Base-by-base conservation (phyloP, 2,113 vertebrate species). In the Gnathonemus echidnorhynchus region DNA sequence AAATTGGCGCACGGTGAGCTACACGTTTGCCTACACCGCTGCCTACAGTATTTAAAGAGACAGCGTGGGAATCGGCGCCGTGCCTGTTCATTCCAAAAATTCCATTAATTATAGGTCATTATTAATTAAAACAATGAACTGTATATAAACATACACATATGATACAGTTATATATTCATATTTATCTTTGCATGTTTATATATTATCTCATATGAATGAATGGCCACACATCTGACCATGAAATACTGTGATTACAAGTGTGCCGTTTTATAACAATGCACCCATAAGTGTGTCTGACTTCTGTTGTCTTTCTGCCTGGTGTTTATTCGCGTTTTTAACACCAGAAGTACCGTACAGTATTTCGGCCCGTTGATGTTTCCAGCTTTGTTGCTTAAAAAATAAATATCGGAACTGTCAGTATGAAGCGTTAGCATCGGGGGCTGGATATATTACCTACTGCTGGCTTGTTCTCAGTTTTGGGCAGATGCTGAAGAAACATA, bases 1-100 rank as follows among this genome's bases (percentile, higher is more conserved):
- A 66, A 88, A 35, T 8, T 2, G 49, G 86, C 46, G 6, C 86
- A 87, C 86, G 9, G 86, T 42, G 19, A 17, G 87, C 87, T 45
- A 62, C 87, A 88, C 46, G 50, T 88, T 88, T 58, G 87, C 87
- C 53, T n/a, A 62, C 53, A 62, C 39, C 53, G 87, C 87, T 88
- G 87, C 87, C 87, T 62, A 88, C 87, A 45, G 87, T 88, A 62
- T 88, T 88, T 88, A 88, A 88, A 88, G 87, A 62, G 87, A 88
- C 87, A 88, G 87, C 52, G 87, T 88, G 87, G 87, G 87, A 62
- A 62, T 42, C 52, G 21, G 42, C 87, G 39, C 56, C 10, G 35
- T 42, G 52, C 39, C 35, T n/a, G 52, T 42, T 53, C 53, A 31
- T 42, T 45, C 31, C 35, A 39, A 50, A 86, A 87, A 87, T 19